Conservation (phyloP, 2,797 vertebrate genomes). For the Aotus griseimembra region DNA sequence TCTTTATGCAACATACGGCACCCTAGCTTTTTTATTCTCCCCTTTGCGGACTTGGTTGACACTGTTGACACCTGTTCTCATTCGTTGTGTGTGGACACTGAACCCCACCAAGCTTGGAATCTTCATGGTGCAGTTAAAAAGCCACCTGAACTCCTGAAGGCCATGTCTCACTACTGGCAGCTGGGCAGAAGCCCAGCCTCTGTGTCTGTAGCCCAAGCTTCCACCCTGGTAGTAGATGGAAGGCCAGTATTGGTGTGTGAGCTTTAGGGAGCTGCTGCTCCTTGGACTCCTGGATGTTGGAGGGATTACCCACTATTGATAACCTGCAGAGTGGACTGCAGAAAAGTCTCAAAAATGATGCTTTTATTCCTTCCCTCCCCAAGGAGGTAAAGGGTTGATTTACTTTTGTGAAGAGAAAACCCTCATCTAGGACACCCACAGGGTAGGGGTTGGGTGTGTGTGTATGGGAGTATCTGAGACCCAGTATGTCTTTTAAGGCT, state of each 20-base stretch:
- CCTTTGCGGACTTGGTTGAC: slow-evolving; percentile 94
- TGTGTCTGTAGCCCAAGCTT: not conserved
- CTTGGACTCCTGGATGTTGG: not conserved
- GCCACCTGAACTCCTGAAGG: slow-evolving; percentile 80
- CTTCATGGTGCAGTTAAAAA: slow-evolving; percentile 85
- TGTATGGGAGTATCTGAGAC: not conserved
- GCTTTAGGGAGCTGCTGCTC: not conserved
- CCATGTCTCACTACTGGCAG: not conserved
- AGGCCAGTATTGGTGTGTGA: not conserved
- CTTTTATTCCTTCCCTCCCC: slow-evolving; percentile 43
- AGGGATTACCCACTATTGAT: slow-evolving; percentile 42
- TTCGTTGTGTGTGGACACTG: slow-evolving; percentile 91
- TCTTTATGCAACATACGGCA: slow-evolving; percentile 92
- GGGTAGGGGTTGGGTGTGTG: not conserved
- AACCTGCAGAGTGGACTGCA: slow-evolving; percentile 51
- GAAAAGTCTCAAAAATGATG: slow-evolving; percentile 49
- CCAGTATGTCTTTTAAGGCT: not conserved
- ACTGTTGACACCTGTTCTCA: slow-evolving; percentile 87
- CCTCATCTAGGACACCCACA: not conserved
- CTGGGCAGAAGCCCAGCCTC: not conserved
- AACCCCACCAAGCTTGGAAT: slow-evolving; percentile 81
- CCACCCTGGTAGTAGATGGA: not conserved
- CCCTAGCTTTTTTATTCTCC: slow-evolving; percentile 92
- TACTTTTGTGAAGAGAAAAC: slow-evolving; percentile 39
- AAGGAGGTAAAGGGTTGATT: slow-evolving; percentile 39